These are phyloP conservation scores for Lophura swinhoii DNA, from an alignment of 2,797 vertebrate genomes.

Conservation along the genomic window DNA sequence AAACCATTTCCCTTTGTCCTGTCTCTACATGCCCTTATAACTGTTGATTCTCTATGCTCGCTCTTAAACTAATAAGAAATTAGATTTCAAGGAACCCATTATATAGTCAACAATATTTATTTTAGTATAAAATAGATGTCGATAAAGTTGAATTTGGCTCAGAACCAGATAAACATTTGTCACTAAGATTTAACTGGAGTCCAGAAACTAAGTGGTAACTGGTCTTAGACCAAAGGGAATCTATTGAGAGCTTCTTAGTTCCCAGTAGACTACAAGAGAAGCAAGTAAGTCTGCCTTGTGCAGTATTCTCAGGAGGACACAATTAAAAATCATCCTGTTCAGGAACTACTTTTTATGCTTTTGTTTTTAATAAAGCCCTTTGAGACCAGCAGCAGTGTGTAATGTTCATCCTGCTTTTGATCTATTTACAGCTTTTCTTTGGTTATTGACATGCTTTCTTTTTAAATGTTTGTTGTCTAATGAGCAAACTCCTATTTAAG, in stretches of 20 bases:
- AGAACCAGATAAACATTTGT: not conserved
- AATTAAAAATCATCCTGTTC: slow-evolving; percentile 55
- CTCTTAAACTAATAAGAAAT: not conserved
- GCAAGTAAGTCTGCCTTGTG: not conserved
- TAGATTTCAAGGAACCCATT: not conserved
- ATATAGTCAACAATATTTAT: not conserved
- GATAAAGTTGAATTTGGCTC: not conserved
- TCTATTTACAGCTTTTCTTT: not conserved
- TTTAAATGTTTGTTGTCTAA: not conserved
- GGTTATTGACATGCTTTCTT: not conserved
- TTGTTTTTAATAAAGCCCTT: slow-evolving; percentile 71
- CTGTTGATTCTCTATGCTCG: not conserved
- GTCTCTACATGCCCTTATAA: too few species aligned
- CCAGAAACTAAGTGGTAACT: not conserved
- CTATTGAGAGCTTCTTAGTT: slow-evolving; percentile 6
- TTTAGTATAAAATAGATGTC: not conserved
- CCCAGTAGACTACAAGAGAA: not conserved
- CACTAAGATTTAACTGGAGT: not conserved
- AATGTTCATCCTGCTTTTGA: not conserved
- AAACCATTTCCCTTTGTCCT: too few species aligned
- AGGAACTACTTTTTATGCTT: slow-evolving; percentile 34
- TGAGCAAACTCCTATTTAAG: not conserved
- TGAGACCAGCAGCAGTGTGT: slow-evolving; percentile 36
- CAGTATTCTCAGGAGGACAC: slow-evolving; percentile 24
- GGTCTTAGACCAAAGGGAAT: not conserved